A percentile compares a stretch with the other conserved stretches of the same genome.
Evolutionary conservation across 2,113 vertebrate species (phyloP).

Genomic region (Talpa occidentalis): DNA sequence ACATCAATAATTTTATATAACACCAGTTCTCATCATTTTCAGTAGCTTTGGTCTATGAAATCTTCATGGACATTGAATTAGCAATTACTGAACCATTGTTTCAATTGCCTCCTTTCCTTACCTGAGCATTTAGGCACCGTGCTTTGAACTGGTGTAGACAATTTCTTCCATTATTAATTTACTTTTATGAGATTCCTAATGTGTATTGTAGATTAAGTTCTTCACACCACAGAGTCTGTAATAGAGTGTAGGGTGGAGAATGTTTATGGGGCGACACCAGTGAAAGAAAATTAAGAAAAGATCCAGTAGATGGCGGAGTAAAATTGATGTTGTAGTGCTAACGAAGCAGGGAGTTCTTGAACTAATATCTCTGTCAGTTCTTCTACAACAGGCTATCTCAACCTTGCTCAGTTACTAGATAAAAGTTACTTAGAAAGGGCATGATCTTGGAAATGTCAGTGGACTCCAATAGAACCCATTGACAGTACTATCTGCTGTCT

Average conservation of each 20-base stretch:
- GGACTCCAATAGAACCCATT: background rate
- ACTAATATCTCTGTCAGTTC: background rate
- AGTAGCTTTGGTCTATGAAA: background rate
- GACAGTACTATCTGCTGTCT: background rate
- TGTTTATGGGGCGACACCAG: background rate
- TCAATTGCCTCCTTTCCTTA: background rate
- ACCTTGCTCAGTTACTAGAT: background rate
- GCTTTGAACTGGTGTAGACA: background rate
- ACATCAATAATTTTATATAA: background rate
- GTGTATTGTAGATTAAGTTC: background rate
- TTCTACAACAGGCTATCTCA: background rate
- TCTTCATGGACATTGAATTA: background rate
- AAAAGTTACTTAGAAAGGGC: background rate
- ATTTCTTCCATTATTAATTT: background rate
- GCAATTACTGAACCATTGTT: background rate
- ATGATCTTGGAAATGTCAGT: background rate
- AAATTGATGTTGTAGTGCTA: background rate
- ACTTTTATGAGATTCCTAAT: background rate
- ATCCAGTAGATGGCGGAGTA: background rate
- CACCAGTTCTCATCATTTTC: background rate
- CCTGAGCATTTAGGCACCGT: fast-evolving
- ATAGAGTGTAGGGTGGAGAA: background rate
- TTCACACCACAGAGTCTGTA: background rate
- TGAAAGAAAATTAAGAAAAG: background rate
- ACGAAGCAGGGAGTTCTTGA: background rate